A percentile compares a stretch with the other conserved stretches of the same genome.
Evolutionary conservation across 2,113 vertebrate genomes (phyloP).

Genomic region (Equus quagga): DNA sequence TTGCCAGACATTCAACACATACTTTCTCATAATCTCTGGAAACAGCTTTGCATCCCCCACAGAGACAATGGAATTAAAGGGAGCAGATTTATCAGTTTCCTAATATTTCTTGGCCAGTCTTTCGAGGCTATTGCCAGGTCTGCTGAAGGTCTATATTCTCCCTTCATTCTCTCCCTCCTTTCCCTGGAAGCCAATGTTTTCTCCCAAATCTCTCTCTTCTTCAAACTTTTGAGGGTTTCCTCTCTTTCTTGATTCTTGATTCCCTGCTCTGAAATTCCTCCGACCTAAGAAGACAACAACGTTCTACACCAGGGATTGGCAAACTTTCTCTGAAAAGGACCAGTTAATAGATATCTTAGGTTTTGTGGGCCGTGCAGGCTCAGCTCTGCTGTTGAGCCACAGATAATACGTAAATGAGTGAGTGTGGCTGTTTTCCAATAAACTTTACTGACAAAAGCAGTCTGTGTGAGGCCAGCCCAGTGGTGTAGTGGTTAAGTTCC

Average conservation of each 20-base stretch:
- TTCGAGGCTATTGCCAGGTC: conserved; percentile 30
- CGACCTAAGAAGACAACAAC: background rate
- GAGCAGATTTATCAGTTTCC: conserved; percentile 65
- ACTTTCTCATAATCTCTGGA: conserved; percentile 78
- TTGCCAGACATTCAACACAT: conserved; percentile 61
- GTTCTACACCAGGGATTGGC: background rate
- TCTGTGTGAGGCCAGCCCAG: no score
- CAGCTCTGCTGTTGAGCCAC: background rate
- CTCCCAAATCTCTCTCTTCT: background rate
- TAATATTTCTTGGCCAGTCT: conserved; percentile 62
- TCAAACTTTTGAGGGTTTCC: background rate
- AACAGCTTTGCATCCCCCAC: conserved; percentile 52
- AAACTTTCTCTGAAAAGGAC: background rate
- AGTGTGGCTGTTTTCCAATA: background rate
- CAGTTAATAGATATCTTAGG: background rate
- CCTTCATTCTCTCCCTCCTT: background rate
- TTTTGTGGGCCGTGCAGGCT: background rate
- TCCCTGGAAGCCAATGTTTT: background rate
- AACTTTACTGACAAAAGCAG: conserved; percentile 38
- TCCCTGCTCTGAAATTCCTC: background rate
- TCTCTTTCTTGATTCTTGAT: background rate
- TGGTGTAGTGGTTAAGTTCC: no score
- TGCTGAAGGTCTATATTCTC: conserved; percentile 40
- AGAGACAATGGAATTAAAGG: conserved; percentile 69
- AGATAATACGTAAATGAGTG: conserved; percentile 6